Conservation (phyloP, 2,888 invertebrate species). For the Sphaerophoria taeniata region DNA sequence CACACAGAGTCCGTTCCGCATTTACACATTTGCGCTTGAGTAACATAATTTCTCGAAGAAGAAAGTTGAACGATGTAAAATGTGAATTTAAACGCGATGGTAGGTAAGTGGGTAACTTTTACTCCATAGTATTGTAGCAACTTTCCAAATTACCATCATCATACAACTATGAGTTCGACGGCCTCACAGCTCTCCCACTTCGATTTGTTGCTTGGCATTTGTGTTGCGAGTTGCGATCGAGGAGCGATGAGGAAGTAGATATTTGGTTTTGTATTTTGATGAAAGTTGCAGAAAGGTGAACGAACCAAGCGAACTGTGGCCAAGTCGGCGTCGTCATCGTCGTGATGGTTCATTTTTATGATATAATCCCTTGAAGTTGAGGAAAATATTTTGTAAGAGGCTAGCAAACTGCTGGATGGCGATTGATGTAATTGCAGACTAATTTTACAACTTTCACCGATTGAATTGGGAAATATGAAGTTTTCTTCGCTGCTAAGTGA, state of each 20-base stretch:
- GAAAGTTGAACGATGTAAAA: constrained; percentile 53
- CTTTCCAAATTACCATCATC: constrained; percentile 61
- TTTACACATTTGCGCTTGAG: constrained; percentile 35
- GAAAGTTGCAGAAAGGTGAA: constrained; percentile 72
- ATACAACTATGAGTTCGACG: constrained; percentile 49
- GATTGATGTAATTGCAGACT: constrained; percentile 56
- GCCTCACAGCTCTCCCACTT: constrained; percentile 18
- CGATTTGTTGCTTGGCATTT: background rate
- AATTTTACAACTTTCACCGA: constrained; percentile 68
- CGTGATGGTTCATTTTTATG: constrained; percentile 51
- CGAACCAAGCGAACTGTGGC: background rate
- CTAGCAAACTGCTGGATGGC: constrained; percentile 55
- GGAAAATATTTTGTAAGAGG: constrained; percentile 66
- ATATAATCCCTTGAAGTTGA: constrained; percentile 51
- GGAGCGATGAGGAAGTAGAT: constrained; percentile 54
- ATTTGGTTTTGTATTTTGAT: constrained; percentile 48
- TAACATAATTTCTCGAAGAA: constrained; percentile 51
- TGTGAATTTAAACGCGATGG: constrained; percentile 36
- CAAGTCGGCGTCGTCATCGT: background rate
- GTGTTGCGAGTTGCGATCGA: constrained; percentile 5
- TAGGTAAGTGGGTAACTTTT: constrained; percentile 47
- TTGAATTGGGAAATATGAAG: constrained; percentile 56
- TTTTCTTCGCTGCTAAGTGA: too few relatives aligned
- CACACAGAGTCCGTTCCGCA: constrained; percentile 55
- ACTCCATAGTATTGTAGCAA: constrained; percentile 36